A percentile compares a stretch with the other conserved stretches of the same genome.
Conservation (phyloP, 2,888 invertebrate genomes). For the Drosophila gaucha region DNA sequence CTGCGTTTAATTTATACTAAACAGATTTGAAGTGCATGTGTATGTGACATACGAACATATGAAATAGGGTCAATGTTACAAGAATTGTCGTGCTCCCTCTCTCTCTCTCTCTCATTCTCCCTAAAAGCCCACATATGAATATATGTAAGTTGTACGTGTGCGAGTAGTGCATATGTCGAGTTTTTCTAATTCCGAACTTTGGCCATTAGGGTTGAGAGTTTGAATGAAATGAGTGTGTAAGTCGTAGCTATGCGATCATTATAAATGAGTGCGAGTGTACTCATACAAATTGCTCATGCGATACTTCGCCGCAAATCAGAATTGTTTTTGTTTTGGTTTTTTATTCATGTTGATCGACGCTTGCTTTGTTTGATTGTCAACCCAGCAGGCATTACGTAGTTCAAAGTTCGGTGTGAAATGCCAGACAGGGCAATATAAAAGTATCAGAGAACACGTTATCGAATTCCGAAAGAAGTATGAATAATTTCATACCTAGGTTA, state of each 20-base stretch:
- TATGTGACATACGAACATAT: background rate
- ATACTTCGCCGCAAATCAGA: constrained; percentile 32
- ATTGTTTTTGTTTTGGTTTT: constrained; percentile 42
- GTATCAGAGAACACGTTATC: constrained; percentile 4
- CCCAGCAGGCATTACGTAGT: constrained; percentile 20
- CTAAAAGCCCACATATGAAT: background rate
- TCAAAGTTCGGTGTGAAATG: constrained; percentile 46
- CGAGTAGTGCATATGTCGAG: background rate
- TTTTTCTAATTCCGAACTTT: constrained; percentile 6
- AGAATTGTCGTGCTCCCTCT: background rate
- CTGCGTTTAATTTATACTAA: constrained; percentile 6
- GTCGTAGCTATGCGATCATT: constrained; percentile 15
- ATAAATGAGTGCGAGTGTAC: constrained; percentile 33
- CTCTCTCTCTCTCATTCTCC: too few species aligned
- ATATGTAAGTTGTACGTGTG: background rate
- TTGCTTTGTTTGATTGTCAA: constrained; percentile 53
- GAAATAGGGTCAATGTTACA: constrained; percentile 44
- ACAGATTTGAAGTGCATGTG: background rate
- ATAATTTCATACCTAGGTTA: background rate
- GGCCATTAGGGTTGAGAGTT: constrained; percentile 16
- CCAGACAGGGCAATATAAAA: constrained; percentile 8
- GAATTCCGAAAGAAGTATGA: background rate
- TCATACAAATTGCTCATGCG: constrained; percentile 33
- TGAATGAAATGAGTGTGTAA: constrained; percentile 18
- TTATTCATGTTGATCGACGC: constrained; percentile 24